Evolutionary conservation across 35 echinoderm and acorn worm species (phyloP).

Genomic region (Anneissia japonica): DNA sequence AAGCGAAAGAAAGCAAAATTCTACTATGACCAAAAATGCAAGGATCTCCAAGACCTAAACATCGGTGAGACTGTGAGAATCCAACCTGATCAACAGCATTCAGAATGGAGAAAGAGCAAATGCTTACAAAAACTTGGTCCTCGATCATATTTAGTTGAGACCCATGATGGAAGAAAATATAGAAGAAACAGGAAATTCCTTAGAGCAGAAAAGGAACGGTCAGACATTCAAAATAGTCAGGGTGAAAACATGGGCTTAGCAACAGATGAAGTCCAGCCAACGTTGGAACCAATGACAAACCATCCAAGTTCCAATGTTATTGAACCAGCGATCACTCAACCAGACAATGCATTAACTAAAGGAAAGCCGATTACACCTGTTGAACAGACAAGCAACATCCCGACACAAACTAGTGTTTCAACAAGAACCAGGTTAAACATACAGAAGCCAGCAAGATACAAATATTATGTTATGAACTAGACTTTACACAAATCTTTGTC

Average conservation of each 20-base stretch:
- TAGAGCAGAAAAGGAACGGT: too few species aligned
- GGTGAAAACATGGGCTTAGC: not conserved
- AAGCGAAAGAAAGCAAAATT: constrained; percentile 51
- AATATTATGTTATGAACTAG: too few species aligned
- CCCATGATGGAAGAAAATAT: too few species aligned
- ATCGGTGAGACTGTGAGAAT: constrained; percentile 52
- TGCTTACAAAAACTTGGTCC: not conserved
- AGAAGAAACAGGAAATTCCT: too few species aligned
- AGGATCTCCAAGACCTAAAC: constrained; percentile 52
- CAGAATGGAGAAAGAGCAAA: constrained; percentile 19
- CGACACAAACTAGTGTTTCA: constrained; percentile 42
- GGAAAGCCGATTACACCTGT: constrained; percentile 36
- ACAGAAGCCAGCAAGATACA: constrained; percentile 18
- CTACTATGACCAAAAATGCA: constrained; percentile 58
- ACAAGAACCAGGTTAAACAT: constrained; percentile 35
- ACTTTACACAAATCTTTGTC: too few species aligned
- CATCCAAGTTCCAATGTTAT: too few species aligned
- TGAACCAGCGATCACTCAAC: constrained; percentile 23
- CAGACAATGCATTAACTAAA: constrained; percentile 48
- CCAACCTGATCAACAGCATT: constrained; percentile 29
- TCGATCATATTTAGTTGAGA: not conserved
- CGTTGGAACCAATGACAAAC: too few species aligned
- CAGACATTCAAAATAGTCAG: too few species aligned
- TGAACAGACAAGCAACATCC: constrained; percentile 46
- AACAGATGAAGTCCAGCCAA: too few species aligned